phyloP scores from a whole-genome alignment of 2,113 vertebrate genomes.

The Poecile atricapillus region DNA sequence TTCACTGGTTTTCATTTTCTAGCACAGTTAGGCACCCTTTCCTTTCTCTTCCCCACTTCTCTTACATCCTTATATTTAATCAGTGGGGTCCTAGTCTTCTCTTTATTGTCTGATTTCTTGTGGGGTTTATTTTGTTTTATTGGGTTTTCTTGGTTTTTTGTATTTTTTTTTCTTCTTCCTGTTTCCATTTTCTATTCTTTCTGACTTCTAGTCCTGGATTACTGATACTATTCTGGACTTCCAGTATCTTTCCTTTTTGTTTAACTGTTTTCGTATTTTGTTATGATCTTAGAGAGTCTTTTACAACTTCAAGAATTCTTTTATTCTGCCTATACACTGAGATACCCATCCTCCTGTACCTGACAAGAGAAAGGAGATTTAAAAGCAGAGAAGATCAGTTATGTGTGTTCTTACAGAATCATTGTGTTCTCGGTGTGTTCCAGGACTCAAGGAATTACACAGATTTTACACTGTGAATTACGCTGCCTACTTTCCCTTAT shows the following conservation, averaged over 20 bases:
- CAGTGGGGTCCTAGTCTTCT: not conserved
- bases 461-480: not conserved
- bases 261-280: not conserved
- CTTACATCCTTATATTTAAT: not conserved
- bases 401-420: not conserved
- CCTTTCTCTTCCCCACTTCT: not conserved
- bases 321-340: not conserved
- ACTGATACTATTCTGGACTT: not conserved
- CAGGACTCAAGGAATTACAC: not conserved
- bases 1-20: not conserved
- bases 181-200: not conserved
- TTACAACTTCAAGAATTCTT: not conserved
- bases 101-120: not conserved
- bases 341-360: not conserved
- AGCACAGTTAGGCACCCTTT: not conserved
- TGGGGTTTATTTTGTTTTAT: accelerated
- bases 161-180: not conserved
- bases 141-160: too few species aligned
- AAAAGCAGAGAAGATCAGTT: not conserved
- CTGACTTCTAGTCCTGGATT: not conserved
- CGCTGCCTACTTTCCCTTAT: not conserved
- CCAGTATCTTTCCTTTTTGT: not conserved
- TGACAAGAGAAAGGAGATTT: not conserved
- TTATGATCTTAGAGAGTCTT: not conserved
- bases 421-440: not conserved